Evolutionary conservation across 2,797 vertebrate species (phyloP), one percentile per base, ranked within the genome.

Genomic region (Lagodon rhomboides): DNA sequence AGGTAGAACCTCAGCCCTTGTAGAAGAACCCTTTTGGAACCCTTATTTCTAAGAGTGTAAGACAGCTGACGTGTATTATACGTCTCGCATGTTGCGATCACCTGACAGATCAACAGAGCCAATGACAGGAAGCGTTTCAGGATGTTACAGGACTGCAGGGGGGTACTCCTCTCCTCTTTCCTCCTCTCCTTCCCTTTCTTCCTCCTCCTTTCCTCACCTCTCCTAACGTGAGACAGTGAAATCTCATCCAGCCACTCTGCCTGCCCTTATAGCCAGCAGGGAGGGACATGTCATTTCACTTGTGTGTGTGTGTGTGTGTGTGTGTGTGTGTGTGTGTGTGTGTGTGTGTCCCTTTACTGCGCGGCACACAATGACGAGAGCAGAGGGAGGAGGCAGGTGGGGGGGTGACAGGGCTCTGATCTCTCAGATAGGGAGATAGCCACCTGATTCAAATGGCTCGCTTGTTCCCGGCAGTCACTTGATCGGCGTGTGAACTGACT

Each of bases 401-500:
- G 79, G 66, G 90, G 94, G 93, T 93, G 81, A 94, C 88, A 91
- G 94, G 93, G 94, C 96, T 96, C 96, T 96, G 96, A 96, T 96
- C 96, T 96, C 96, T 93, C 92, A 94, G 94, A 95, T 95, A 95
- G 94, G 94, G 93, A 97, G 96, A 97, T 95, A 97, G 95, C 95
- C 96, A 96, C 95, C 95, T 94, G 96, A 96, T 96, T 96, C 96
- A 97, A 97, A 97, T 96, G 94, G 93, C 93, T 94, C 92, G 94
- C 95, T 97, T 97, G 97, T 97, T 97, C 96, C 95, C 94, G 82
- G 89, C 87, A 74, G 97, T 96, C 91, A 97, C 95, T 91, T 90
- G 96, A 96, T 97, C 96, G 82, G 95, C 96, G 96, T 97, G 96
- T 97, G 97, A 97, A 97, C 96, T 96, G 93, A 94, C 91, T 94